Evolutionary conservation across 1,140 invertebrate species (phyloP), one percentile per base, ranked within the genome.

Genomic region (Pollicipes pollicipes): DNA sequence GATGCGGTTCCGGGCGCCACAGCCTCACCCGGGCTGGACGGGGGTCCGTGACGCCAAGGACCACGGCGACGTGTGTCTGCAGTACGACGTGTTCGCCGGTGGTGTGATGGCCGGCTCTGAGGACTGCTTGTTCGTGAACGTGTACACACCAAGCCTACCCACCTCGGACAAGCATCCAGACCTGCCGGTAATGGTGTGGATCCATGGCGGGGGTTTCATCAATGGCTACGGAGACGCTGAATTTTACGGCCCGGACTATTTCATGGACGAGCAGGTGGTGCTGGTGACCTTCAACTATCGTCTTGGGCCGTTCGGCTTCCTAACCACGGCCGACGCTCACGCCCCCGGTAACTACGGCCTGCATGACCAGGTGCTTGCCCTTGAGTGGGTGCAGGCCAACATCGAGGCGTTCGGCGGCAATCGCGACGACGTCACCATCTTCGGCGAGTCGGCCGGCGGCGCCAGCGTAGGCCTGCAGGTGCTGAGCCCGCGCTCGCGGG

Each of bases 281-380:
- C 68, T 75, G 28, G 74, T 75, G 24, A 72, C 73, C 58, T 32
- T 75, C 1, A 75, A 75, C 66, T 75, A 75, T 35, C 63, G 74
- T 24, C 32, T 74, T 17, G 73, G 73, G 16, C 24, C 64, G 58
- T 66, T 73, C 29, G 69, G 69, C 1, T 80, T 81, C 71, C 74
- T 81, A 37, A 78, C 73, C 32, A 79, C 78, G 8, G 76, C 76
- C 45, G 80, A 81, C 71, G 72, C 73, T 16, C 73, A 68, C 24
- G 70, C 75, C 29, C 73, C 76, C 17, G 82, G 81, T 30, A 83
- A 83, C 70, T 76, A 75, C 37, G 81, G 78, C 10, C 64, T 82
- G 0, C 80, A 77, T 73, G 81, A 82, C 74, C 78, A 78, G 75
- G 73, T 71, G 30, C 58, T 75, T 70, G 77, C 79, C 24, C 71